A percentile compares a stretch with the other conserved stretches of the same genome.
Evolutionary conservation across 2,113 vertebrate genomes (phyloP).

Genomic region (Columba livia): DNA sequence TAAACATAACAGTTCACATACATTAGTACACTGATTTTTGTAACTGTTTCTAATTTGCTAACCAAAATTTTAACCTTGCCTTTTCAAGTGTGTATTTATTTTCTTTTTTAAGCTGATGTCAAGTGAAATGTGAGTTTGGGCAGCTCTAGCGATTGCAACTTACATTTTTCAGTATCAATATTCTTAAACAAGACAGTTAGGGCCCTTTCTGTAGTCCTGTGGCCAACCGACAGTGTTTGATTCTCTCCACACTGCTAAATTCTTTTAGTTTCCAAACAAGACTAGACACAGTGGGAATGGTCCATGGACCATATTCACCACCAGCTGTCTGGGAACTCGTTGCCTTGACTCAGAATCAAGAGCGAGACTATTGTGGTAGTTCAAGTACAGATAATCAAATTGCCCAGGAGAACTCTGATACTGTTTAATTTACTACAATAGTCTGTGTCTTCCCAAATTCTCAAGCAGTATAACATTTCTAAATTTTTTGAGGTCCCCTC

Average conservation of each 20-base stretch:
- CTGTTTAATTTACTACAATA: not conserved
- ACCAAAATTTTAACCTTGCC: not conserved
- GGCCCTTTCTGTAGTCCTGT: not conserved
- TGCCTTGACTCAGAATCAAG: rapidly evolving
- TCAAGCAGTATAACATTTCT: not conserved
- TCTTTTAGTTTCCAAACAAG: not conserved
- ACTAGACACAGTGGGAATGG: not conserved
- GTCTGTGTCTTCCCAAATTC: not conserved
- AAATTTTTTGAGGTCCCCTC: not conserved
- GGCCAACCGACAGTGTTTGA: not conserved
- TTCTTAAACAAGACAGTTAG: not conserved
- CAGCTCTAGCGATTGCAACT: not conserved
- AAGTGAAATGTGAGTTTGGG: not conserved
- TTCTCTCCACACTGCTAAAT: not conserved
- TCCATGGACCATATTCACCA: not conserved
- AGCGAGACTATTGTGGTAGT: not conserved
- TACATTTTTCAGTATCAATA: not conserved
- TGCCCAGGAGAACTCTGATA: not conserved
- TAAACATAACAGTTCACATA: not conserved
- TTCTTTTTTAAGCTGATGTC: not conserved
- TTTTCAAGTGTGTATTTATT: not conserved
- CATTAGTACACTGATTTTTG: not conserved
- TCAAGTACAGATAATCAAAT: not conserved
- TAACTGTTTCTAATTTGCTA: not conserved
- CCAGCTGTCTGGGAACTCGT: not conserved